Conservation (phyloP, 2,113 vertebrate species). For the Ophiodon elongatus region DNA sequence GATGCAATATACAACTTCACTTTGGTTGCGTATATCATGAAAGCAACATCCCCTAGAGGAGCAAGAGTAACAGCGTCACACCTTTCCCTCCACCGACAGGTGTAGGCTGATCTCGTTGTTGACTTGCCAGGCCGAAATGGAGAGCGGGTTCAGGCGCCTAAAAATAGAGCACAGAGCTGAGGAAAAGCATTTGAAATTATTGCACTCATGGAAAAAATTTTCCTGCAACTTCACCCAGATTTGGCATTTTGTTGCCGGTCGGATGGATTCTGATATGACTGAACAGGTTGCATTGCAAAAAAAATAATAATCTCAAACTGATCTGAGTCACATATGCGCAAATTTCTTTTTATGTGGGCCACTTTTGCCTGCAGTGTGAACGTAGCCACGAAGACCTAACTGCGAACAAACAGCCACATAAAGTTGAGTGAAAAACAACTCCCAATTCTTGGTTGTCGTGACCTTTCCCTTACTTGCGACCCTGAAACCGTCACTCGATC, state of each 20-base stretch:
- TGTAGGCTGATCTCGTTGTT: slow-evolving; percentile 91
- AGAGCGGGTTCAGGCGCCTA: slow-evolving; percentile 89
- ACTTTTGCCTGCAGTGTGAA: too few relatives aligned
- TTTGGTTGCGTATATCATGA: background rate
- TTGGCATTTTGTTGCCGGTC: background rate
- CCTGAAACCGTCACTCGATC: background rate
- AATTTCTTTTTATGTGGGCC: too few relatives aligned
- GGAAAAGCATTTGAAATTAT: background rate
- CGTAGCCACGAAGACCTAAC: too few relatives aligned
- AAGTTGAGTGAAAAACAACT: background rate
- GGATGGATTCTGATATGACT: too few relatives aligned
- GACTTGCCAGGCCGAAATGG: slow-evolving; percentile 88
- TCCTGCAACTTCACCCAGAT: background rate
- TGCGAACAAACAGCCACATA: too few relatives aligned
- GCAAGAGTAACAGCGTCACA: slow-evolving; percentile 21
- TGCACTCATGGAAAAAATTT: background rate
- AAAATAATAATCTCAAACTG: too few relatives aligned
- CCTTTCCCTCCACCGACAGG: slow-evolving; percentile 90
- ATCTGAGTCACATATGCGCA: too few relatives aligned
- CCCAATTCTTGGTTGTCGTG: background rate
- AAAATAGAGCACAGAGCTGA: background rate
- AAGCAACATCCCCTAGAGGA: background rate
- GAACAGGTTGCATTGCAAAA: too few relatives aligned
- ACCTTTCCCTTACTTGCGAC: background rate
- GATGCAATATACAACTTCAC: background rate